phyloP scores from a whole-genome alignment of 1,140 invertebrate species.

The Nylanderia fulva region DNA sequence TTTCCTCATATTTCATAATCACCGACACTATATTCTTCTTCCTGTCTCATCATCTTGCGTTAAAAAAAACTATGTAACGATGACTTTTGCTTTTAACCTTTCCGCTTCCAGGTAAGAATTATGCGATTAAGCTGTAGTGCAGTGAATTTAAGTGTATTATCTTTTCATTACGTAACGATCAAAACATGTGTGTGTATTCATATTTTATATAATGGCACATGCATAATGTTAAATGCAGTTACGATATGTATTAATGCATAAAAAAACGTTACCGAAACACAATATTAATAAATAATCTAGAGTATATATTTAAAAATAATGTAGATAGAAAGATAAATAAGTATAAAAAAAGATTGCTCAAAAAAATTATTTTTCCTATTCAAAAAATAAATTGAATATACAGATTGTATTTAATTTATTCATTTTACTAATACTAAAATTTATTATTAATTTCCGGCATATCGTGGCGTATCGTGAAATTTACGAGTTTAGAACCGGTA shows the following conservation, averaged over 20 bases:
- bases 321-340: not conserved
- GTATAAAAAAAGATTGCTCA: not conserved
- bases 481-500: not conserved
- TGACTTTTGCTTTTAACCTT: constrained; percentile 6
- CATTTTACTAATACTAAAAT: not conserved
- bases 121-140: not conserved
- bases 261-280: not conserved
- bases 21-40: not conserved
- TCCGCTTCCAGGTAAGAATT: not conserved
- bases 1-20: constrained; percentile 12
- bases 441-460: not conserved
- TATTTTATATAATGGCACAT: not conserved
- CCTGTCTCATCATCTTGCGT: not conserved
- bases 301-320: not conserved
- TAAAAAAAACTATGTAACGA: not conserved
- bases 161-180: constrained; percentile 3
- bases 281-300: not conserved
- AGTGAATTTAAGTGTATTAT: not conserved
- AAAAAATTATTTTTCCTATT: not conserved
- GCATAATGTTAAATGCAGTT: not conserved
- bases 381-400: too few species aligned
- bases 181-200: not conserved
- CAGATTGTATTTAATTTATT: not conserved
- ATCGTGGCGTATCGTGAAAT: not conserved
- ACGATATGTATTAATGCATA: not conserved